Evolutionary conservation across 37 sponge, comb jelly and placozoan genomes (phyloP).

Genomic region (Petrosia ficiformis): DNA sequence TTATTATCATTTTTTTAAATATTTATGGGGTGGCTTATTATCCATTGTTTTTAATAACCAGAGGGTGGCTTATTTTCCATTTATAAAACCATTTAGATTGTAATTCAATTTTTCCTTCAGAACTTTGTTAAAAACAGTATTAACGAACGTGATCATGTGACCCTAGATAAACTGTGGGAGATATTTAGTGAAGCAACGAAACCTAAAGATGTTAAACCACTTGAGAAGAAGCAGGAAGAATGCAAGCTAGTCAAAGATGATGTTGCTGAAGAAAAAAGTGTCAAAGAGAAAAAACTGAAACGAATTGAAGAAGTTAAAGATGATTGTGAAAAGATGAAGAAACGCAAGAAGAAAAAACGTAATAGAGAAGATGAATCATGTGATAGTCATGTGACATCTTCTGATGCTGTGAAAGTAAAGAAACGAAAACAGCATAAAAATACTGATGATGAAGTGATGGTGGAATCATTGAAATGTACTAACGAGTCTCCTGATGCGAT

Average conservation of each 20-base stretch:
- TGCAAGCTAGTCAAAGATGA: no score
- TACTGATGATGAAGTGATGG: no score
- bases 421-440: no score
- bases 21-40: no score
- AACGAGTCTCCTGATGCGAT: no score
- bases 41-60: no score
- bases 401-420: background rate
- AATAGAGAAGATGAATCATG: background rate
- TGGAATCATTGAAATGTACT: no score
- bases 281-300: background rate
- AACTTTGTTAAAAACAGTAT: constrained; percentile 91
- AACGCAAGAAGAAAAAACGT: constrained; percentile 1
- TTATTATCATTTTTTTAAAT: no score
- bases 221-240: no score
- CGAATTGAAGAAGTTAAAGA: background rate
- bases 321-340: background rate
- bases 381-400: background rate
- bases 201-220: background rate
- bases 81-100: background rate
- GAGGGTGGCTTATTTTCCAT: no score
- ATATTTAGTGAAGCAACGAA: constrained; percentile 48
- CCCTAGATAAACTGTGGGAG: constrained; percentile 77
- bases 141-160: constrained; percentile 60
- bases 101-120: constrained; percentile 30
- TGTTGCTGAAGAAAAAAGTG: background rate